Conservation (phyloP, 2,888 invertebrate species). For the Icerya purchasi region DNA sequence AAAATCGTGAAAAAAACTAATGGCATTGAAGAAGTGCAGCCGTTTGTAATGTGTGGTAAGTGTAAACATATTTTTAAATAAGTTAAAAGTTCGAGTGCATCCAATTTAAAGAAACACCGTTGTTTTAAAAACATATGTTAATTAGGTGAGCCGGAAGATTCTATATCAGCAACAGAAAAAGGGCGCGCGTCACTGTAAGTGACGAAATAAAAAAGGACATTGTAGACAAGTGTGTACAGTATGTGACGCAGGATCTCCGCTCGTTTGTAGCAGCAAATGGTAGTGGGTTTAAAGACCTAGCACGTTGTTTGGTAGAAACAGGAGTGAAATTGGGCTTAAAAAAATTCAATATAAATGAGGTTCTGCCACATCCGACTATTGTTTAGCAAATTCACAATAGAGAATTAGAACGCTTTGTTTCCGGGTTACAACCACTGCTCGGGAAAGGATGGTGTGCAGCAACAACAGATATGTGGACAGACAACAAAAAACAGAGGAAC, state of each 20-base stretch:
- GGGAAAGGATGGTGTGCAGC: no score
- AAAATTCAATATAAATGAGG: background rate
- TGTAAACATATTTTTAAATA: background rate
- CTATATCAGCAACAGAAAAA: background rate
- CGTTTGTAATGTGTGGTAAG: background rate
- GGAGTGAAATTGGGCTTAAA: background rate
- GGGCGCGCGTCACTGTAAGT: background rate
- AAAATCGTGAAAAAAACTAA: no score
- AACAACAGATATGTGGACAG: background rate
- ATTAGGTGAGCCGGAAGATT: background rate
- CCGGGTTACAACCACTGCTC: no score
- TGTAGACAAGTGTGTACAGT: no score
- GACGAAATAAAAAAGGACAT: background rate
- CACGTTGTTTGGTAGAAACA: constrained; percentile 1
- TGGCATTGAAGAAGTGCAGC: background rate
- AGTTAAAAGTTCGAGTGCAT: background rate
- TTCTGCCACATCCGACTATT: background rate
- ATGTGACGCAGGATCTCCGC: background rate
- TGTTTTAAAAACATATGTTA: background rate
- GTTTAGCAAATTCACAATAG: no score
- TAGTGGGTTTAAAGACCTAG: background rate
- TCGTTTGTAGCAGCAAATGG: background rate
- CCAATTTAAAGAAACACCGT: no score
- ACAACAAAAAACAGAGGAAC: background rate
- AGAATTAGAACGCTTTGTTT: no score